phyloP scores from a whole-genome alignment of 1,140 invertebrate genomes.

The Danaus melanippus region DNA sequence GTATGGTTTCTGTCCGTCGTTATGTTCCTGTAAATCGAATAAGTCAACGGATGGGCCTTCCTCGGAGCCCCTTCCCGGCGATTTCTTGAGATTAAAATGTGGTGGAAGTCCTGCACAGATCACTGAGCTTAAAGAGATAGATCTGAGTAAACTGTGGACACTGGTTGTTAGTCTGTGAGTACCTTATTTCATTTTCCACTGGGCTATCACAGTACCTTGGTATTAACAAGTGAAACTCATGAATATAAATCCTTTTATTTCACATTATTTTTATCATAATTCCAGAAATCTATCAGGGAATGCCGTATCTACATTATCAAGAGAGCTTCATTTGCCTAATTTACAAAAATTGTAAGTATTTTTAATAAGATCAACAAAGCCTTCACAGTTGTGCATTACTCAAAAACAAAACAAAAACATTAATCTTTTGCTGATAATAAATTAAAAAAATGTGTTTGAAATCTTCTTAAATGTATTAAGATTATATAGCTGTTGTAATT shows the following conservation, averaged over 20 bases:
- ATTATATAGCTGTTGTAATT: too few relatives aligned
- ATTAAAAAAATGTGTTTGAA: too few relatives aligned
- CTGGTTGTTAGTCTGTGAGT: slow-evolving; percentile 65
- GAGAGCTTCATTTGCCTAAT: slow-evolving; percentile 58
- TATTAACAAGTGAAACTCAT: too few relatives aligned
- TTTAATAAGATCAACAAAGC: neutral
- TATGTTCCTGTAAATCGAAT: slow-evolving; percentile 57
- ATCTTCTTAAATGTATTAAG: too few relatives aligned
- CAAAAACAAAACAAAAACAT: too few relatives aligned
- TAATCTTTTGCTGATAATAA: too few relatives aligned
- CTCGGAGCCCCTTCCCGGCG: slow-evolving; percentile 39
- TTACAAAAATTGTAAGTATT: slow-evolving; percentile 65
- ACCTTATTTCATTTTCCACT: too few relatives aligned
- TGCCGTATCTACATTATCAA: slow-evolving; percentile 60
- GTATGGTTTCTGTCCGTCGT: slow-evolving; percentile 55
- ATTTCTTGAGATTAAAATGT: slow-evolving; percentile 55
- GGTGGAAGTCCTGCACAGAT: slow-evolving; percentile 52
- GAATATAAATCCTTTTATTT: too few relatives aligned
- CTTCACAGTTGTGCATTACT: too few relatives aligned
- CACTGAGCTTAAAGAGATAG: slow-evolving; percentile 64
- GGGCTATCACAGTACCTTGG: too few relatives aligned
- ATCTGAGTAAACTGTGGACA: slow-evolving; percentile 51
- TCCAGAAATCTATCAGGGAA: slow-evolving; percentile 66
- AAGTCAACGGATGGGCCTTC: slow-evolving; percentile 36
- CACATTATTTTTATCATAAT: slow-evolving; percentile 12